Evolutionary conservation across 2,888 invertebrate genomes (phyloP).

Genomic region (Drosophila quasianomalipes): DNA sequence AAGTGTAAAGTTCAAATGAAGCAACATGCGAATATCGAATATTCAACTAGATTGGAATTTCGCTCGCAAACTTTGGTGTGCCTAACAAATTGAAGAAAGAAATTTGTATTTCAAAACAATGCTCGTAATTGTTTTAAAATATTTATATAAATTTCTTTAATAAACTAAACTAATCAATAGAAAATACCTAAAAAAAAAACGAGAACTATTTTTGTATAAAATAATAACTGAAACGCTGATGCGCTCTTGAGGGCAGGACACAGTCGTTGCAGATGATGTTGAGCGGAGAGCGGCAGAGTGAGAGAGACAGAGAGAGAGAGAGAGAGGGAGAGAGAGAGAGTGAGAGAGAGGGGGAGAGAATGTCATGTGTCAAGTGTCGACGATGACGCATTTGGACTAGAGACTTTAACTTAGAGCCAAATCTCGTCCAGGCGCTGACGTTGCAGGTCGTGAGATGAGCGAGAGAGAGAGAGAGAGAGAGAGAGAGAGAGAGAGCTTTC

Average conservation of each 20-base stretch:
- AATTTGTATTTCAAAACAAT: neutral
- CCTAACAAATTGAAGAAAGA: neutral
- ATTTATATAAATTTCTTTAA: neutral
- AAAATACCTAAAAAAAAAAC: neutral
- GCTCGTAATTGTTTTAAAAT: neutral
- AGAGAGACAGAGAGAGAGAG: neutral
- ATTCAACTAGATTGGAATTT: neutral
- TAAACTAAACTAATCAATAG: neutral
- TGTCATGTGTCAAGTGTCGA: conserved; percentile 72
- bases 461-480: neutral
- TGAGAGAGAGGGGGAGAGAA: neutral
- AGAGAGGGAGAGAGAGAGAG: neutral
- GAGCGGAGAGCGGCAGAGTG: neutral
- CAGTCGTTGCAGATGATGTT: conserved; percentile 7
- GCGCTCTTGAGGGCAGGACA: conserved; percentile 48
- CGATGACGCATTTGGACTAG: conserved; percentile 65
- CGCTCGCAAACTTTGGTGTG: no score
- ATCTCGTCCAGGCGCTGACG: conserved; percentile 55
- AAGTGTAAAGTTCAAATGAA: neutral
- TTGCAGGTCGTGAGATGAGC: conserved; percentile 54
- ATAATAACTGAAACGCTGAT: neutral
- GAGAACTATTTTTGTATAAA: neutral
- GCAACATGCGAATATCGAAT: neutral
- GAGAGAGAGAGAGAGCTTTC: neutral
- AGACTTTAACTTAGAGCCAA: conserved; percentile 50